Conservation (phyloP, 1,140 invertebrate genomes). For the Streblospio benedicti region DNA sequence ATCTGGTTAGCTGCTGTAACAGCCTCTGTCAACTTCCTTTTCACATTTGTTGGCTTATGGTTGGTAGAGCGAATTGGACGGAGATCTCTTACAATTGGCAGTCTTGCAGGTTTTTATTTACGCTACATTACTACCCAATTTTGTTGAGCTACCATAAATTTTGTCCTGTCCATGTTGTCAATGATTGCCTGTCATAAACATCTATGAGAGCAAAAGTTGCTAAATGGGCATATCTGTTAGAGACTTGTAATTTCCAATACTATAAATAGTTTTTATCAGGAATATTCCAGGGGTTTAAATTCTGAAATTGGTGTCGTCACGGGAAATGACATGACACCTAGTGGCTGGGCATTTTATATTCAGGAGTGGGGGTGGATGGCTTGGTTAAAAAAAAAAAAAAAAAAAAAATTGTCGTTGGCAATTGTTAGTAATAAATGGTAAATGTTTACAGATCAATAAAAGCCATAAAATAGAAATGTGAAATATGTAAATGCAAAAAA, state of each 20-base stretch:
- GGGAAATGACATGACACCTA: too few species aligned
- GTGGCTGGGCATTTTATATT: too few species aligned
- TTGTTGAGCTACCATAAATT: background rate
- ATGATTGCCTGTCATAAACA: background rate
- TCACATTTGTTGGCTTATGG: slow-evolving; percentile 54
- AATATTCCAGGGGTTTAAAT: background rate
- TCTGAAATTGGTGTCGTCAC: too few species aligned
- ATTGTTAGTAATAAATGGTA: too few species aligned
- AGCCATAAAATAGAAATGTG: too few species aligned
- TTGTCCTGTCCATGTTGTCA: background rate
- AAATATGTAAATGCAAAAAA: too few species aligned
- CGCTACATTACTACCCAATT: background rate
- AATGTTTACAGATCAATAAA: too few species aligned
- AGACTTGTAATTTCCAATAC: background rate
- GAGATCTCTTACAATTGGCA: slow-evolving; percentile 50
- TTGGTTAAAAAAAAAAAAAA: too few species aligned
- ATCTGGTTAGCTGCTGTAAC: slow-evolving; percentile 57
- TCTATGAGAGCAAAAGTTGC: background rate
- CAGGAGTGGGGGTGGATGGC: too few species aligned
- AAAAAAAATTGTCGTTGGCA: too few species aligned
- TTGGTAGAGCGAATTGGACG: slow-evolving; percentile 57
- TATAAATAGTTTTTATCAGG: background rate
- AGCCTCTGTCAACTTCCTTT: slow-evolving; percentile 53
- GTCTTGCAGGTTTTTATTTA: slow-evolving; percentile 46
- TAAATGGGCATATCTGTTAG: background rate